Percentiles rank a stretch among this genome's conserved stretches.
Evolutionary conservation across 2,797 vertebrate genomes (phyloP).

Genomic region (Ammospiza maritima): DNA sequence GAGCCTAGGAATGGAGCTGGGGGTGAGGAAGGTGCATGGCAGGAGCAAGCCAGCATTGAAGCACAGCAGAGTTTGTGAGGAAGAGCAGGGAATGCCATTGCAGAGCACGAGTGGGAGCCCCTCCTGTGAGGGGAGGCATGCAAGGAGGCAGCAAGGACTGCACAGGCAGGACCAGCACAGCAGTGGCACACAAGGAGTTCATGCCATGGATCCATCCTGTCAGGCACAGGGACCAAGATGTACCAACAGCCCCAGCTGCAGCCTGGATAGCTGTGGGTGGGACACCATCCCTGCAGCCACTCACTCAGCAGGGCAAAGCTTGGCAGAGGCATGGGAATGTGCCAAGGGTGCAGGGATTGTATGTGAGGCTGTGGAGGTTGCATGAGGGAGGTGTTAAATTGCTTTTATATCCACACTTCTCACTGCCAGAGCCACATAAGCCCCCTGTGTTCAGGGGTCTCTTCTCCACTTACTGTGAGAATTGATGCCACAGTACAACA

Average conservation of each 20-base stretch:
- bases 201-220: neutral
- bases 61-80: neutral
- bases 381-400: neutral
- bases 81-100: neutral
- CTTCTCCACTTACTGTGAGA: neutral
- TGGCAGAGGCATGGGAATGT: neutral
- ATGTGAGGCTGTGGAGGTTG: neutral
- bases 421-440: neutral
- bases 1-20: slow-evolving; percentile 19
- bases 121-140: neutral
- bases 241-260: neutral
- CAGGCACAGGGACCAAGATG: neutral
- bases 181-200: neutral
- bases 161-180: slow-evolving; percentile 15
- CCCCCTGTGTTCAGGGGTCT: neutral
- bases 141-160: slow-evolving; percentile 22
- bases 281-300: neutral
- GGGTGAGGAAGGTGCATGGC: neutral
- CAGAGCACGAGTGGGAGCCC: slow-evolving; percentile 1
- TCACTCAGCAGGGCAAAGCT: neutral
- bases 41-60: slow-evolving; percentile 38
- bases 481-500: neutral
- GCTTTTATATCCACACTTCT: neutral
- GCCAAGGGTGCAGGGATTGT: neutral
- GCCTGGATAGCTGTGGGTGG: neutral